Percentiles rank a stretch among this genome's conserved stretches.
Conservation (phyloP, 2,888 invertebrate genomes). For the Margaritifera margaritifera region DNA sequence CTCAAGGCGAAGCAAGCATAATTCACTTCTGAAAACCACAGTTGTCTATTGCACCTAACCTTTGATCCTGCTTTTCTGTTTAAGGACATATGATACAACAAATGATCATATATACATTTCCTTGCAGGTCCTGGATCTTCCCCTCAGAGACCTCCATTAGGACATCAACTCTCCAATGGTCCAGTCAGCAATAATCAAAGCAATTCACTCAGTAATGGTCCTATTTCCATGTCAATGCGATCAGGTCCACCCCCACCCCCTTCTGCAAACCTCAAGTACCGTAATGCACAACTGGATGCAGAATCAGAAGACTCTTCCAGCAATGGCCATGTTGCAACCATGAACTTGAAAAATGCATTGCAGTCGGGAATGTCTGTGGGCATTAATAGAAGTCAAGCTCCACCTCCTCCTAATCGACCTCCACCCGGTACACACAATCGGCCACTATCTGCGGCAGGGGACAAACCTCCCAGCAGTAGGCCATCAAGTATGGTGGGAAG, state of each 20-base stretch:
- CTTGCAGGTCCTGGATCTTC: constrained; percentile 27
- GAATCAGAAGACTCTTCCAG: constrained; percentile 1
- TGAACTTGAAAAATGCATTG: no score
- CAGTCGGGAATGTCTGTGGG: constrained; percentile 7
- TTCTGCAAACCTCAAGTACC: constrained; percentile 27
- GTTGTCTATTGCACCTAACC: not conserved
- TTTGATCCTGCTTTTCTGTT: not conserved
- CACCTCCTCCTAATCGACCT: constrained; percentile 36
- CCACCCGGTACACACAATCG: constrained; percentile 29
- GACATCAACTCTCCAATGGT: constrained; percentile 1
- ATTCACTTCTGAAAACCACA: no score
- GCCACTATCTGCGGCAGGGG: constrained; percentile 8
- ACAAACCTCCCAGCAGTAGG: constrained; percentile 18
- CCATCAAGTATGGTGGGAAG: constrained; percentile 31
- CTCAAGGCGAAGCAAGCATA: no score
- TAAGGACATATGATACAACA: not conserved
- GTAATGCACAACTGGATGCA: constrained; percentile 17
- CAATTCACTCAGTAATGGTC: constrained; percentile 40
- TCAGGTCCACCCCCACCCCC: constrained; percentile 48
- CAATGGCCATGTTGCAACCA: no score
- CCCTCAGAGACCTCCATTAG: constrained; percentile 23
- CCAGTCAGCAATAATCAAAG: constrained; percentile 40
- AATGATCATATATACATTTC: not conserved
- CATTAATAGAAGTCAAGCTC: constrained; percentile 28
- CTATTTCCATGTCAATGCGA: constrained; percentile 36